A percentile compares a stretch with the other conserved stretches of the same genome.
Evolutionary conservation across 2,888 invertebrate species (phyloP).

Genomic region (Temnothorax unifasciatus): DNA sequence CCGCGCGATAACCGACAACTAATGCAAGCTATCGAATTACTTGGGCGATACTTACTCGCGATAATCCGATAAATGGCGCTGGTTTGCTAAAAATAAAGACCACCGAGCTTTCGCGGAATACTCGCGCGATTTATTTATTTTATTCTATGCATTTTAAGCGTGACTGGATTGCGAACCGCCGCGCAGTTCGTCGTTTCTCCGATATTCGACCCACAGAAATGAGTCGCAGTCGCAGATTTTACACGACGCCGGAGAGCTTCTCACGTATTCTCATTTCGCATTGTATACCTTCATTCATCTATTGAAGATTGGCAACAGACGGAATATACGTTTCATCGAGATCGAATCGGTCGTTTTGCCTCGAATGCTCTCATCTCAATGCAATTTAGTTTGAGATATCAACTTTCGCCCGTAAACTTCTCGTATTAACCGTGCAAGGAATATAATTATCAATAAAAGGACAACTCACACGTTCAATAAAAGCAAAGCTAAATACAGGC

Average conservation of each 20-base stretch:
- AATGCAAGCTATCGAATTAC: background rate
- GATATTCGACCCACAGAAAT: background rate
- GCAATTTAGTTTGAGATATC: background rate
- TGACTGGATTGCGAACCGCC: background rate
- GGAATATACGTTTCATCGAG: background rate
- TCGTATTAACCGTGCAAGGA: background rate
- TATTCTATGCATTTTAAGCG: background rate
- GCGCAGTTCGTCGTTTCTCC: background rate
- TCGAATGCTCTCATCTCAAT: background rate
- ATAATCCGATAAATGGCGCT: background rate
- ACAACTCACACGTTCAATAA: too few species aligned
- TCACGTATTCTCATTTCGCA: background rate
- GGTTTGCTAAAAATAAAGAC: background rate
- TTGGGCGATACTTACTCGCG: background rate
- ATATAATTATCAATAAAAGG: background rate
- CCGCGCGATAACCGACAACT: background rate
- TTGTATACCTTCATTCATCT: background rate
- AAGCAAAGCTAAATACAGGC: too few species aligned
- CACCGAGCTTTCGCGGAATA: background rate
- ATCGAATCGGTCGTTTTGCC: background rate
- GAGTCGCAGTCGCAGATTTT: background rate
- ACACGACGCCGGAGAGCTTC: background rate
- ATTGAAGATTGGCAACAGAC: background rate
- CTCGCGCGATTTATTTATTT: background rate
- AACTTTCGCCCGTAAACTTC: background rate